phyloP scores from a whole-genome alignment of 2,888 invertebrate genomes.

The Leptodirus hochenwartii region DNA sequence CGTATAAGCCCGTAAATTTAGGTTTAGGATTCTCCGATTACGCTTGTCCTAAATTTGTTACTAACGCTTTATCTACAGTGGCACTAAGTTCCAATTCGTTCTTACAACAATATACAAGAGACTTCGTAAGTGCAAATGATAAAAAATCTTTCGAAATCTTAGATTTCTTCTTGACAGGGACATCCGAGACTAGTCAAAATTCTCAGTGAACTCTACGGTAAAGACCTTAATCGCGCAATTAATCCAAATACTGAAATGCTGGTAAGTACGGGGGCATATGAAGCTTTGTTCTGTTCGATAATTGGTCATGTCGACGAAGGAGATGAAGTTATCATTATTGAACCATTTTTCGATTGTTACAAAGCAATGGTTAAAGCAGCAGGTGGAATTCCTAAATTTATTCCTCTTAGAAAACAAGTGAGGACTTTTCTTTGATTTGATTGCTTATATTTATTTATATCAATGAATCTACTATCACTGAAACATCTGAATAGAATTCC shows the following conservation, averaged over 20 bases:
- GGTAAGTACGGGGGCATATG: slow-evolving; percentile 87
- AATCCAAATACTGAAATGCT: slow-evolving; percentile 74
- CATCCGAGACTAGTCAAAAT: slow-evolving; percentile 78
- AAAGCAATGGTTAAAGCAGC: slow-evolving; percentile 83
- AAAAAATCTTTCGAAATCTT: too few species aligned
- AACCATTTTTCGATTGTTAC: slow-evolving; percentile 97
- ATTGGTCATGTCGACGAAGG: slow-evolving; percentile 68
- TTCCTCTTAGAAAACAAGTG: slow-evolving; percentile 71
- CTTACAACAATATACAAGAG: slow-evolving; percentile 74
- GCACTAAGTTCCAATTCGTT: slow-evolving; percentile 44
- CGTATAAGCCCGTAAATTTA: slow-evolving; percentile 70
- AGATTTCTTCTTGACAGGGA: too few species aligned
- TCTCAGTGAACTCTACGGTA: slow-evolving; percentile 69
- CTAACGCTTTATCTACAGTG: slow-evolving; percentile 47
- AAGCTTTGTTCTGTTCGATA: slow-evolving; percentile 74
- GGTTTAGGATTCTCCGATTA: slow-evolving; percentile 89
- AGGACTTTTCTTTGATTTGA: too few species aligned
- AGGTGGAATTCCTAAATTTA: slow-evolving; percentile 72
- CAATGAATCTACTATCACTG: too few species aligned
- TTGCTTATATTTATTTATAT: too few species aligned
- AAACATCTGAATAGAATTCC: not conserved
- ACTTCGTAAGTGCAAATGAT: too few species aligned
- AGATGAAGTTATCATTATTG: slow-evolving; percentile 90
- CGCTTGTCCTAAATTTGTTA: slow-evolving; percentile 58
- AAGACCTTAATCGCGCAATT: slow-evolving; percentile 51